Evolutionary conservation across 1,140 invertebrate genomes (phyloP).

Genomic region (Aphaenogaster floridana): DNA sequence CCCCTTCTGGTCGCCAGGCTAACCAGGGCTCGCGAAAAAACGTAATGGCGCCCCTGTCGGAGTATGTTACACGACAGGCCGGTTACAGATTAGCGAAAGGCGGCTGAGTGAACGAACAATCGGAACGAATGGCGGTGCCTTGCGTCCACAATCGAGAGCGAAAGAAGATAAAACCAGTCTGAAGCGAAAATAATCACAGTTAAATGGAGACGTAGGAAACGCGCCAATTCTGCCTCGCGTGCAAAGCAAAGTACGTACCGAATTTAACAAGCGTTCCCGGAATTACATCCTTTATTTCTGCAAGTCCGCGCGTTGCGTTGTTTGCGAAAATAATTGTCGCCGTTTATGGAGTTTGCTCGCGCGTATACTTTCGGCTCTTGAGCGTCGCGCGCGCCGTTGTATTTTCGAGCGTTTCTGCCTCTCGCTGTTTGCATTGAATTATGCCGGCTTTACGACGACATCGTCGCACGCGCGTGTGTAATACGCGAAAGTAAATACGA

Average conservation of each 20-base stretch:
- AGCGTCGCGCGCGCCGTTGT: conserved; percentile 33
- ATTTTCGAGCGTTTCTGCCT: conserved; percentile 51
- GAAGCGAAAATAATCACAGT: not conserved
- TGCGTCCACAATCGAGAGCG: no score
- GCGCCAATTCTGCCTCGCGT: not conserved
- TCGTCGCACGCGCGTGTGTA: conserved; percentile 56
- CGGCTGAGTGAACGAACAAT: not conserved
- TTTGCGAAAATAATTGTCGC: conserved; percentile 62
- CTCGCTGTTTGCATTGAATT: conserved; percentile 63
- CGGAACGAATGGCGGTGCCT: not conserved
- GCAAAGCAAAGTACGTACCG: not conserved
- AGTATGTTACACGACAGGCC: not conserved
- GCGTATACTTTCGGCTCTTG: conserved; percentile 45
- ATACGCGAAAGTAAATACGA: conserved; percentile 55
- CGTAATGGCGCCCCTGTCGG: no score
- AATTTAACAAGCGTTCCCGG: conserved; percentile 14
- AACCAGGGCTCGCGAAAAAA: no score
- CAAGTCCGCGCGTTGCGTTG: conserved; percentile 20
- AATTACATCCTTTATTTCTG: conserved; percentile 39
- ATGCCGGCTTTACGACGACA: conserved; percentile 53
- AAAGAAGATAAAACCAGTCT: not conserved
- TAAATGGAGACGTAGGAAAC: conserved; percentile 10
- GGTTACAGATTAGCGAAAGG: not conserved
- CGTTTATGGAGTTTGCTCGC: conserved; percentile 58
- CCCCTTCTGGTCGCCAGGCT: no score